These are phyloP conservation scores for Protonibea diacanthus DNA, from an alignment of 2,797 vertebrate genomes.

Conservation along the genomic window DNA sequence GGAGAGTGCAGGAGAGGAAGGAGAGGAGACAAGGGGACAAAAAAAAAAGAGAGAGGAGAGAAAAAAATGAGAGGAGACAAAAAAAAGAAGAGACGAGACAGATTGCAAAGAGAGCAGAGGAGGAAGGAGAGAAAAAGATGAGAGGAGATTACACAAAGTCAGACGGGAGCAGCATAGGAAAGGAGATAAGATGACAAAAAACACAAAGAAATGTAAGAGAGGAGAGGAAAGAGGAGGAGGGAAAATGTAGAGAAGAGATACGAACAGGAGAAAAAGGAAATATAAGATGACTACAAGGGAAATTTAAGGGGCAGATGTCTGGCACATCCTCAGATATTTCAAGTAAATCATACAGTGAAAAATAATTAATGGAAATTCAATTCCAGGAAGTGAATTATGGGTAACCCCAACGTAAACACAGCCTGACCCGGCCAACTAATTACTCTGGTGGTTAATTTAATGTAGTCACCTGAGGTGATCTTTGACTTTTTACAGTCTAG, in stretches of 20 bases:
- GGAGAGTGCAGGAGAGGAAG: background rate
- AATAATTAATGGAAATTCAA: background rate
- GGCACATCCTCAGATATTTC: background rate
- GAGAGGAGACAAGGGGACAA: background rate
- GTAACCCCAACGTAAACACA: slow-evolving; percentile 2
- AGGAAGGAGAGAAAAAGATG: background rate
- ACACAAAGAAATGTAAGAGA: background rate
- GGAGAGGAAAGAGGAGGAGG: background rate
- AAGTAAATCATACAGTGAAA: background rate
- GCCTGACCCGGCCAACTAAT: slow-evolving; percentile 1
- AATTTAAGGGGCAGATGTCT: background rate
- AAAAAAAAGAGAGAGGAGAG: background rate
- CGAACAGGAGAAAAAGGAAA: background rate
- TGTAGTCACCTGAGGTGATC: slow-evolving; percentile 8
- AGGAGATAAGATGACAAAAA: background rate
- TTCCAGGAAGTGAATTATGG: background rate
- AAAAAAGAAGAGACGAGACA: background rate
- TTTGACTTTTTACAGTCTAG: slow-evolving; percentile 6
- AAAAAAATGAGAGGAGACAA: too few species aligned
- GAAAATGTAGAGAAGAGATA: too few species aligned
- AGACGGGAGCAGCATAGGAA: background rate
- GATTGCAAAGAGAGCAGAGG: background rate
- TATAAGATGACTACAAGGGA: background rate
- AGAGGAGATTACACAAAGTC: background rate
- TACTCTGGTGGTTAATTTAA: slow-evolving; percentile 1